Evolutionary conservation across 1,140 invertebrate species (phyloP).

Genomic region (Gerris buenoi): DNA sequence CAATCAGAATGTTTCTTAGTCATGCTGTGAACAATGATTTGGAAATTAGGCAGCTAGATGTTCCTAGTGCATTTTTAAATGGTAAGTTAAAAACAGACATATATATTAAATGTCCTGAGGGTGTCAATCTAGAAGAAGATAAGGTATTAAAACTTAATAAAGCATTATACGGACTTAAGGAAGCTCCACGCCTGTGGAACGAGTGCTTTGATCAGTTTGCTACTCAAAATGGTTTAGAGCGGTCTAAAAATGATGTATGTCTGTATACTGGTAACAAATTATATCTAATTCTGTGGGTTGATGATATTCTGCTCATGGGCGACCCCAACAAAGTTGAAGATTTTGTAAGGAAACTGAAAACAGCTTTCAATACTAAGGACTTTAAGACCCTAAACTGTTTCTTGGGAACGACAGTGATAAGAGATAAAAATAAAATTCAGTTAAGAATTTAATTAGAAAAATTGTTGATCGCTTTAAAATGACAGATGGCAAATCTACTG

Average conservation of each 20-base stretch:
- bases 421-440: not conserved
- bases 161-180: conserved; percentile 15
- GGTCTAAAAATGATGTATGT: not conserved
- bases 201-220: conserved; percentile 17
- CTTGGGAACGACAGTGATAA: not conserved
- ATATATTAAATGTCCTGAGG: not conserved
- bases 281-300: not conserved
- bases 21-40: conserved; percentile 15
- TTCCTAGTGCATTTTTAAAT: conserved; percentile 34
- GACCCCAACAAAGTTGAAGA: conserved; percentile 31
- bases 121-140: conserved; percentile 27
- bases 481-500: no score
- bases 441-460: not conserved
- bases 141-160: conserved; percentile 3
- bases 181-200: conserved; percentile 24
- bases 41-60: conserved; percentile 25
- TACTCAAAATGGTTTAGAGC: not conserved
- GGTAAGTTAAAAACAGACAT: conserved; percentile 29
- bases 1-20: conserved; percentile 16
- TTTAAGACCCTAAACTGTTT: not conserved
- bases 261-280: not conserved
- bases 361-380: not conserved
- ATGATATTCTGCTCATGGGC: not conserved
- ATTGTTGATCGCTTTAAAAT: no score
- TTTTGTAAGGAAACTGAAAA: conserved; percentile 17